A percentile compares a stretch with the other conserved stretches of the same genome.
Conservation (phyloP, 2,797 vertebrate genomes). For the Poecilia wingei region DNA sequence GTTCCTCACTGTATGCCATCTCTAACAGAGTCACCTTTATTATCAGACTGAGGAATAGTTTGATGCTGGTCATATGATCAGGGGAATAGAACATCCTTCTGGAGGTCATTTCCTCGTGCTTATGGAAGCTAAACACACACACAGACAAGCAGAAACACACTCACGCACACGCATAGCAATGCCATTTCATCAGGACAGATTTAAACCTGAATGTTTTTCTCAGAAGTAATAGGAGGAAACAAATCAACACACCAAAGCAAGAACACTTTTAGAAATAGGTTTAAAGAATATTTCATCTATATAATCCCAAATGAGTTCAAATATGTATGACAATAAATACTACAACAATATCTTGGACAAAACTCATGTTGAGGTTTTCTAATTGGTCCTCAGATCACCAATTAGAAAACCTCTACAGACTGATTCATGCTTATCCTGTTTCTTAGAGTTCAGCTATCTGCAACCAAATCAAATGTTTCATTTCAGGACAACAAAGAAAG, state of each 20-base stretch:
- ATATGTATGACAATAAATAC: not conserved
- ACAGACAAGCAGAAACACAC: conserved; percentile 15
- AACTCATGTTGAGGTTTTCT: not conserved
- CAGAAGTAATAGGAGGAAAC: conserved; percentile 16
- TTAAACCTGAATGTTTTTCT: conserved; percentile 12
- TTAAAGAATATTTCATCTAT: not conserved
- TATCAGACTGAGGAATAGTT: conserved; percentile 35
- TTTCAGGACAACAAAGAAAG: not conserved
- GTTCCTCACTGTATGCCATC: conserved; percentile 26
- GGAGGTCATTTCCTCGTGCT: conserved; percentile 25
- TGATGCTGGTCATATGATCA: conserved; percentile 56
- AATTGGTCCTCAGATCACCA: not conserved
- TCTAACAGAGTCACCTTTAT: conserved; percentile 43
- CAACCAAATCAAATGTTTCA: not conserved
- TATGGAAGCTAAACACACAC: conserved; percentile 9
- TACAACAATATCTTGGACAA: not conserved
- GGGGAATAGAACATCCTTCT: conserved; percentile 16
- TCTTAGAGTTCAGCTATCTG: not conserved
- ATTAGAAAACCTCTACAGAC: not conserved
- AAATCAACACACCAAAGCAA: not conserved
- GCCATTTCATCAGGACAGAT: conserved; percentile 5
- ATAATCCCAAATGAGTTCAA: not conserved
- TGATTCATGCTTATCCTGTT: not conserved
- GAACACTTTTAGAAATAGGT: not conserved
- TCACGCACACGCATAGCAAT: not conserved